Percentiles rank a stretch among this genome's conserved stretches.
These are phyloP conservation scores for Dicentrarchus labrax DNA, from an alignment of 2,113 vertebrate genomes.

Conservation along the genomic window DNA sequence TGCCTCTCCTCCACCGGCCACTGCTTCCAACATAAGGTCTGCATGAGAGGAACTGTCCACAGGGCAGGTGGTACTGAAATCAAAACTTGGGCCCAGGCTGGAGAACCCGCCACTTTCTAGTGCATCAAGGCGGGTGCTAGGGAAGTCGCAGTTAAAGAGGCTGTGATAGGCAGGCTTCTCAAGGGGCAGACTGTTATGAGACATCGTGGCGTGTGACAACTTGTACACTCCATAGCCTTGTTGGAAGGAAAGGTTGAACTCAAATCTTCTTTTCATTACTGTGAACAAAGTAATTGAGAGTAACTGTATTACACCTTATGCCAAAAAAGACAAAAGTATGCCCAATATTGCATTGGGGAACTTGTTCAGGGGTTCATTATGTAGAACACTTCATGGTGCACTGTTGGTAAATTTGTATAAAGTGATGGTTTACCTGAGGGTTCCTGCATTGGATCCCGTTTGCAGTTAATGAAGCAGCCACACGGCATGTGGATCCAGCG, in stretches of 20 bases:
- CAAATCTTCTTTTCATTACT: slow-evolving; percentile 90
- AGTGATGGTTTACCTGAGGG: slow-evolving; percentile 70
- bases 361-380: not conserved
- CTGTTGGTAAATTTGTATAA: not conserved
- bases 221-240: slow-evolving; percentile 92
- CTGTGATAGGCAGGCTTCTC: slow-evolving; percentile 83
- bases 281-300: slow-evolving; percentile 46
- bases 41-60: slow-evolving; percentile 83
- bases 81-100: slow-evolving; percentile 69
- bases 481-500: slow-evolving; percentile 96
- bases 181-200: slow-evolving; percentile 64
- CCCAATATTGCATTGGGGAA: too few species aligned
- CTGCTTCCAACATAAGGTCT: slow-evolving; percentile 74
- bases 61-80: slow-evolving; percentile 84
- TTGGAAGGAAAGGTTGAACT: slow-evolving; percentile 95
- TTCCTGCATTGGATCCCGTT: slow-evolving; percentile 75
- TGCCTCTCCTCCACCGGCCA: slow-evolving; percentile 45
- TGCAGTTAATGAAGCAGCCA: slow-evolving; percentile 96
- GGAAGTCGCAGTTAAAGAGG: slow-evolving; percentile 82
- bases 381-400: not conserved
- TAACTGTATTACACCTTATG: not conserved
- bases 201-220: slow-evolving; percentile 85
- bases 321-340: not conserved
- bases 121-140: slow-evolving; percentile 61
- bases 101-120: slow-evolving; percentile 67